phyloP scores from a whole-genome alignment of 2,888 invertebrate species.

The Gerris lacustris region DNA sequence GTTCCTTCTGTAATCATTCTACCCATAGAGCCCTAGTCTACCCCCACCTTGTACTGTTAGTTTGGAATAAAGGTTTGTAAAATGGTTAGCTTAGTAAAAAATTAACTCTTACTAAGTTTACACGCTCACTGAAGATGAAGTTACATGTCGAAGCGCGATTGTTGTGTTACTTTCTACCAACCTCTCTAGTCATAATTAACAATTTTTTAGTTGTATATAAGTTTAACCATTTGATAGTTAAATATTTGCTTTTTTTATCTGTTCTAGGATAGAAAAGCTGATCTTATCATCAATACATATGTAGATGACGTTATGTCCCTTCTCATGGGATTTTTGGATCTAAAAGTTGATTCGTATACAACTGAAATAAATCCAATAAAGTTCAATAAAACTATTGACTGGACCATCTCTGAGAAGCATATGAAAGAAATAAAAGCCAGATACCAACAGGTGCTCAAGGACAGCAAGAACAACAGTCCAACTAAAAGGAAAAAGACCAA shows the following conservation, averaged over 20 bases:
- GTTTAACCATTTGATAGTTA: neutral
- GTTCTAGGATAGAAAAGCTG: slow-evolving; percentile 76
- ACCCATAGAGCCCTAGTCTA: no score
- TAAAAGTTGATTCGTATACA: slow-evolving; percentile 62
- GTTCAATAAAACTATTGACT: slow-evolving; percentile 46
- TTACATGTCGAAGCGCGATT: no score
- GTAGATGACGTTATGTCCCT: slow-evolving; percentile 70
- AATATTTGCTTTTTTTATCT: slow-evolving; percentile 14
- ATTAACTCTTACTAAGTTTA: no score
- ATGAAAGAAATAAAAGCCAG: slow-evolving; percentile 49
- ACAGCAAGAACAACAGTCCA: no score
- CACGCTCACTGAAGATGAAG: no score
- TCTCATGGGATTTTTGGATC: slow-evolving; percentile 57
- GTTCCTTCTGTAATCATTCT: no score
- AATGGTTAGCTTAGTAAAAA: no score
- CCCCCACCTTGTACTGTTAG: no score
- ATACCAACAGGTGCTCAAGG: slow-evolving; percentile 38
- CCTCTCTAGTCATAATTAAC: no score
- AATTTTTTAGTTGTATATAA: no score
- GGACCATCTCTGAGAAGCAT: slow-evolving; percentile 55
- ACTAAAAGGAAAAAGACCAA: slow-evolving; percentile 20
- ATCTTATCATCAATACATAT: slow-evolving; percentile 75
- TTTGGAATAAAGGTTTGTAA: no score
- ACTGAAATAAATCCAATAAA: slow-evolving; percentile 54
- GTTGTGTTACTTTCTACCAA: no score